These are phyloP conservation scores for Anoplolepis gracilipes DNA, from an alignment of 1,140 invertebrate genomes.

Conservation along the genomic window DNA sequence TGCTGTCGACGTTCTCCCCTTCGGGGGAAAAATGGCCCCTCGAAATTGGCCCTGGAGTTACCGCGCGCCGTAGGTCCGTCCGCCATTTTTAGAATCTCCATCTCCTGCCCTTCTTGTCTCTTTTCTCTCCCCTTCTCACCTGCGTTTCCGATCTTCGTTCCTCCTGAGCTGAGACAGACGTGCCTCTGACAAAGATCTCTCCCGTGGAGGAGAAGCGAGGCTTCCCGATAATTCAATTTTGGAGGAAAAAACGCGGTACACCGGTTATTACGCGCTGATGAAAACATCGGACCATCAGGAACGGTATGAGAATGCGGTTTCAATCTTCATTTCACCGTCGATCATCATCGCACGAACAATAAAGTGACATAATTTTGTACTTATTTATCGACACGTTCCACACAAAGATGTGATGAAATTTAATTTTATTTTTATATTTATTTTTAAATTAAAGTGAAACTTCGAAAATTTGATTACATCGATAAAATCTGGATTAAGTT, in stretches of 20 bases:
- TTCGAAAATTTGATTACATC: too few relatives aligned
- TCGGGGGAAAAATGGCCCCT: conserved; percentile 78
- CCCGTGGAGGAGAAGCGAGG: background rate
- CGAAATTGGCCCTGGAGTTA: conserved; percentile 72
- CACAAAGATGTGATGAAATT: too few relatives aligned
- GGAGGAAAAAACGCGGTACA: conserved; percentile 47
- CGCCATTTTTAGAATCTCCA: conserved; percentile 56
- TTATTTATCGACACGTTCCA: background rate
- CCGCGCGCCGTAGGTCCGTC: conserved; percentile 42
- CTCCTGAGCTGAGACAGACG: background rate
- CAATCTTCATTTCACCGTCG: conserved; percentile 24
- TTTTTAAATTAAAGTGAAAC: too few relatives aligned
- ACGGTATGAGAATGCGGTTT: conserved; percentile 51
- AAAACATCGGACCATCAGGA: conserved; percentile 62
- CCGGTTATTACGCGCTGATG: conserved; percentile 70
- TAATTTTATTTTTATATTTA: too few relatives aligned
- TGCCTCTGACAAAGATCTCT: background rate
- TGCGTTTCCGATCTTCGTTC: conserved; percentile 15
- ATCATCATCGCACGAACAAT: background rate
- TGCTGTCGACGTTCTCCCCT: conserved; percentile 73
- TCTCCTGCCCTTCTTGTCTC: conserved; percentile 26
- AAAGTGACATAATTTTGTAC: conserved; percentile 28
- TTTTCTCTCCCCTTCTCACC: background rate
- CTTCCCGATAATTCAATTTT: conserved; percentile 69
- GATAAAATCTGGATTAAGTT: too few relatives aligned